Percentiles rank a stretch among this genome's conserved stretches.
Evolutionary conservation across 2,888 invertebrate genomes (phyloP).

Genomic region (Phortica magna): DNA sequence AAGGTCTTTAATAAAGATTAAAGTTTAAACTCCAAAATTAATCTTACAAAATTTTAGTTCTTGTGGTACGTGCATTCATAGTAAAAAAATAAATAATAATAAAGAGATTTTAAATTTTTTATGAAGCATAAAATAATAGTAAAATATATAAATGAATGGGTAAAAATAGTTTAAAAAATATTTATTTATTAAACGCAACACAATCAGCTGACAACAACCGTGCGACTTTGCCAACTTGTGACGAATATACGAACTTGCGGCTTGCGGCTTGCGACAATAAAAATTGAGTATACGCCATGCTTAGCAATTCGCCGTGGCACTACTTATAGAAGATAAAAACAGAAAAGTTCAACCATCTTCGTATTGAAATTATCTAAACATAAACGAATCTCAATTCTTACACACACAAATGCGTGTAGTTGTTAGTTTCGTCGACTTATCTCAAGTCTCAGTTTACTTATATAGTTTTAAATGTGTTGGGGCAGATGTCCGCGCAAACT

Average conservation of each 20-base stretch:
- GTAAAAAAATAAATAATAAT: slow-evolving; percentile 9
- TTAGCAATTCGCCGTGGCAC: slow-evolving; percentile 8
- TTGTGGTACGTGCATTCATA: slow-evolving; percentile 60
- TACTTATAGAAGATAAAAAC: slow-evolving; percentile 15
- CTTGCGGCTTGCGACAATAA: not conserved
- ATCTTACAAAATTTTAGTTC: slow-evolving; percentile 27
- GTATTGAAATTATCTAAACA: slow-evolving; percentile 19
- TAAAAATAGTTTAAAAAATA: slow-evolving; percentile 5
- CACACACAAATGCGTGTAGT: slow-evolving; percentile 23
- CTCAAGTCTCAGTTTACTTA: slow-evolving; percentile 8
- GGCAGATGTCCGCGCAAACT: not conserved
- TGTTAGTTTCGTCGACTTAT: not conserved
- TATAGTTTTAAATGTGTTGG: slow-evolving; percentile 18
- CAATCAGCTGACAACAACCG: not conserved
- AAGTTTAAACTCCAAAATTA: not conserved
- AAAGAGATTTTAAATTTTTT: slow-evolving; percentile 6
- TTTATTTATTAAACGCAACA: slow-evolving; percentile 11
- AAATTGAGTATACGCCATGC: slow-evolving; percentile 35
- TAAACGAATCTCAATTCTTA: slow-evolving; percentile 39
- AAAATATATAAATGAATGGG: slow-evolving; percentile 9
- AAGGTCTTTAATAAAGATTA: slow-evolving; percentile 11
- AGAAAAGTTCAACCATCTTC: slow-evolving; percentile 2
- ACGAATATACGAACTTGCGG: too few relatives aligned
- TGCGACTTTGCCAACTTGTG: too few relatives aligned
- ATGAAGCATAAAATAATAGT: not conserved